phyloP scores from a whole-genome alignment of 2,888 invertebrate species.

The Ectemnius continuus region DNA sequence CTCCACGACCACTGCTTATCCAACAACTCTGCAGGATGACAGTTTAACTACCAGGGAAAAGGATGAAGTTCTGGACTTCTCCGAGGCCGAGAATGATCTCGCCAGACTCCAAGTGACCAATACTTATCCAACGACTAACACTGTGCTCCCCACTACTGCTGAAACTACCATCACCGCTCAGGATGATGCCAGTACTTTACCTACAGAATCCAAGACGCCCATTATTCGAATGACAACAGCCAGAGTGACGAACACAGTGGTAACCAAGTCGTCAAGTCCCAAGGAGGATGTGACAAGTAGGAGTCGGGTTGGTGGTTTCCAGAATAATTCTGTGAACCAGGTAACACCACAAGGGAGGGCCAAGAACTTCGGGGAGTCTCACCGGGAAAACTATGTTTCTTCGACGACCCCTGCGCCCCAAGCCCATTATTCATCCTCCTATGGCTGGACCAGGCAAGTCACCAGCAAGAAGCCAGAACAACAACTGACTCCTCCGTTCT shows the following conservation, averaged over 20 bases:
- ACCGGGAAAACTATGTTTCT: slow-evolving; percentile 70
- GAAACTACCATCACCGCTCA: slow-evolving; percentile 47
- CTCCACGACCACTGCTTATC: slow-evolving; percentile 62
- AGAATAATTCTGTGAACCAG: slow-evolving; percentile 78
- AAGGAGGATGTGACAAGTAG: slow-evolving; percentile 59
- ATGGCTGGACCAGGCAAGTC: slow-evolving; percentile 26
- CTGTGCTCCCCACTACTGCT: slow-evolving; percentile 44
- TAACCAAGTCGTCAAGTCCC: slow-evolving; percentile 19
- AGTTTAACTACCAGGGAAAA: slow-evolving; percentile 83
- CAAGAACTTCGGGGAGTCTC: slow-evolving; percentile 78
- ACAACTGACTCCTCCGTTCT: slow-evolving; percentile 48
- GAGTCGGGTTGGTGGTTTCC: slow-evolving; percentile 72
- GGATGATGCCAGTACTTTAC: slow-evolving; percentile 32
- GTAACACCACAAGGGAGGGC: slow-evolving; percentile 79
- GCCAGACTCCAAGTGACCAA: slow-evolving; percentile 69
- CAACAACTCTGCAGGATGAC: slow-evolving; percentile 79
- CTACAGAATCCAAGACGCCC: slow-evolving; percentile 48
- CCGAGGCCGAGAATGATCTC: slow-evolving; percentile 81
- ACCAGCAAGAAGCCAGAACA: slow-evolving; percentile 47
- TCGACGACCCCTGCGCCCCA: slow-evolving; percentile 73
- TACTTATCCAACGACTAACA: slow-evolving; percentile 57
- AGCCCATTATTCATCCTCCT: slow-evolving; percentile 11
- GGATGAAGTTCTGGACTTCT: slow-evolving; percentile 88
- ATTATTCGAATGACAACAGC: slow-evolving; percentile 45
- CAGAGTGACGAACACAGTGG: slow-evolving; percentile 22